Conservation (phyloP, 1,140 invertebrate species). For the Eulimnadia texana region DNA sequence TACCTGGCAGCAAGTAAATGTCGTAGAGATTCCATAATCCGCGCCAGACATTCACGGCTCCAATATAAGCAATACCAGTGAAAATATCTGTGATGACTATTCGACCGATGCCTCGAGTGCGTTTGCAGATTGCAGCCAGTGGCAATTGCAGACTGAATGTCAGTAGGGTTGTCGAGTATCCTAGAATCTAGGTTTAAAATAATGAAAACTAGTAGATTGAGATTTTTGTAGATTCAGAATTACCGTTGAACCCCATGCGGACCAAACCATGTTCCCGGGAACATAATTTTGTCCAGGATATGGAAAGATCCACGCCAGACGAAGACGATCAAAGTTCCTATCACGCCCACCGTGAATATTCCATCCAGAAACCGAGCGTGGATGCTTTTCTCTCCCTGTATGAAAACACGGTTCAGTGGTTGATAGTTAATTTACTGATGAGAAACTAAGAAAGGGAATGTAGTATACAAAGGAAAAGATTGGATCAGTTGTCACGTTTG, state of each 20-base stretch:
- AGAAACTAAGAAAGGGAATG: too few relatives aligned
- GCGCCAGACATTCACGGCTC: constrained; percentile 72
- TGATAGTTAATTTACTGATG: too few relatives aligned
- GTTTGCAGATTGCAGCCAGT: constrained; percentile 47
- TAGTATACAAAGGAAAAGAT: too few relatives aligned
- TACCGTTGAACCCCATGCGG: constrained; percentile 61
- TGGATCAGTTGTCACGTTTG: too few relatives aligned
- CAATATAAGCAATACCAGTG: constrained; percentile 56
- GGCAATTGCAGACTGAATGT: constrained; percentile 56
- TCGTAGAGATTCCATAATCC: constrained; percentile 67
- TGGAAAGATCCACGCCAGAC: constrained; percentile 75
- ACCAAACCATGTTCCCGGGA: constrained; percentile 43
- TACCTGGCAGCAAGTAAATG: constrained; percentile 59
- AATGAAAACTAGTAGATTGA: background rate
- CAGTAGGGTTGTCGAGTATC: constrained; percentile 50
- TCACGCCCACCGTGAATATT: constrained; percentile 63
- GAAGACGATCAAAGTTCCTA: constrained; percentile 68
- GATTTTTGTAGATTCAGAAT: constrained; percentile 26
- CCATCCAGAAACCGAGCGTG: constrained; percentile 59
- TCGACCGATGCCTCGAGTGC: constrained; percentile 44
- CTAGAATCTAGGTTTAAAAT: constrained; percentile 42
- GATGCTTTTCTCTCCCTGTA: constrained; percentile 13
- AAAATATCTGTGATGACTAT: constrained; percentile 56
- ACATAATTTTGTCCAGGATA: constrained; percentile 59
- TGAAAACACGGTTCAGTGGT: constrained; percentile 3